phyloP scores from a whole-genome alignment of 2,888 invertebrate species.

The Melieria picta region DNA sequence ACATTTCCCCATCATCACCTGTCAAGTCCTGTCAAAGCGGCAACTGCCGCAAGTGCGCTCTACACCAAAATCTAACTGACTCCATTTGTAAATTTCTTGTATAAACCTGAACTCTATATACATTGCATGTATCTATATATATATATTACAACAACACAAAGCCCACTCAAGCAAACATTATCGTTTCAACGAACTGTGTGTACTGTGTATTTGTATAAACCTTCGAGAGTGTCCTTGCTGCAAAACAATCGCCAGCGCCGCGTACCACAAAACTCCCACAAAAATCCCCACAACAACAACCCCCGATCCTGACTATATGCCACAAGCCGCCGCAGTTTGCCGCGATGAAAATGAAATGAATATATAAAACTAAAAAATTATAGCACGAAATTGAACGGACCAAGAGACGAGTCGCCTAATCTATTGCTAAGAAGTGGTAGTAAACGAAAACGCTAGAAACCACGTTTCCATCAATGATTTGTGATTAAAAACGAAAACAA shows the following conservation, averaged over 20 bases:
- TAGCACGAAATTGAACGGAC: neutral
- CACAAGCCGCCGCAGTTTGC: too few relatives aligned
- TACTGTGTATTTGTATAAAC: conserved; percentile 13
- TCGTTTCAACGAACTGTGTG: neutral
- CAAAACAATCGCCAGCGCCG: conserved; percentile 11
- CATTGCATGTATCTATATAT: neutral
- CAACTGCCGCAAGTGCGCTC: too few relatives aligned
- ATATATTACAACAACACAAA: neutral
- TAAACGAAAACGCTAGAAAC: conserved; percentile 31
- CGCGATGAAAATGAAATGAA: too few relatives aligned
- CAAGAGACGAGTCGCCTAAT: conserved; percentile 57
- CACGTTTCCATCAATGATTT: conserved; percentile 64
- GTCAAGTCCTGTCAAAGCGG: too few relatives aligned
- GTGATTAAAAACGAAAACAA: conserved; percentile 53
- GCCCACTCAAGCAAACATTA: too few relatives aligned
- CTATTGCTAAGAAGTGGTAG: conserved; percentile 41
- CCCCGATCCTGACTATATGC: too few relatives aligned
- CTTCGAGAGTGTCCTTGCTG: conserved; percentile 33
- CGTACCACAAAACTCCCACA: too few relatives aligned
- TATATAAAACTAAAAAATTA: neutral
- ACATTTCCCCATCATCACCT: too few relatives aligned
- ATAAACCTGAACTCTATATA: conserved; percentile 49
- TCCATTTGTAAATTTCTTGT: conserved; percentile 59
- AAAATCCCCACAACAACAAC: too few relatives aligned
- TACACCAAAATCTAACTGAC: too few relatives aligned